Evolutionary conservation across 2,113 vertebrate genomes (phyloP).

Genomic region (Entelurus aequoreus): DNA sequence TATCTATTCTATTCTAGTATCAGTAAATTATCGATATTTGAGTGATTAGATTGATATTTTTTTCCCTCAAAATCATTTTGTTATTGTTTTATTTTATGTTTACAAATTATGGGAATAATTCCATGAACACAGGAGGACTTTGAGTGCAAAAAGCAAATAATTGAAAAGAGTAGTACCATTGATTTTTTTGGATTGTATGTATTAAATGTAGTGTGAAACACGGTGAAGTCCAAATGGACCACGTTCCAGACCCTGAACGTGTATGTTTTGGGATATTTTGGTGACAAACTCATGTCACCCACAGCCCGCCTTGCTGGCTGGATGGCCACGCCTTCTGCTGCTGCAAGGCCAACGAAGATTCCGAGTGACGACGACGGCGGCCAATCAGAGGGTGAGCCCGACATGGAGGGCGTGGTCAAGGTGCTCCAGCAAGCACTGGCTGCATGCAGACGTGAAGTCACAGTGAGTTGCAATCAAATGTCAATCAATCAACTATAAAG

Average conservation of each 20-base stretch:
- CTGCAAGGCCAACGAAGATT: conserved; percentile 12
- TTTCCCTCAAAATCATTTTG: too few relatives aligned
- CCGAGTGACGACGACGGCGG: conserved; percentile 13
- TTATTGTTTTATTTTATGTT: too few relatives aligned
- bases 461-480: conserved; percentile 59
- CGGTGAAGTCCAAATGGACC: too few relatives aligned
- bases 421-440: conserved; percentile 71
- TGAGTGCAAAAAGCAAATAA: too few relatives aligned
- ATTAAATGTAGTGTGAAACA: background rate
- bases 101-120: too few relatives aligned
- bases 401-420: conserved; percentile 64
- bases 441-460: conserved; percentile 69
- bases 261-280: background rate
- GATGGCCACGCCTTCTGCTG: conserved; percentile 21
- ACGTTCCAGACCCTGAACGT: too few relatives aligned
- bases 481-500: background rate
- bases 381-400: conserved; percentile 56
- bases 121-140: too few relatives aligned
- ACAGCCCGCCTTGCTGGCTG: conserved; percentile 24
- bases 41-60: too few relatives aligned
- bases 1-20: too few relatives aligned
- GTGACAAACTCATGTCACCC: background rate
- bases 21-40: too few relatives aligned
- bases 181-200: too few relatives aligned
- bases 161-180: too few relatives aligned